Base-by-base conservation (phyloP, 2,888 invertebrate genomes). In the Aphidius colemani region DNA sequence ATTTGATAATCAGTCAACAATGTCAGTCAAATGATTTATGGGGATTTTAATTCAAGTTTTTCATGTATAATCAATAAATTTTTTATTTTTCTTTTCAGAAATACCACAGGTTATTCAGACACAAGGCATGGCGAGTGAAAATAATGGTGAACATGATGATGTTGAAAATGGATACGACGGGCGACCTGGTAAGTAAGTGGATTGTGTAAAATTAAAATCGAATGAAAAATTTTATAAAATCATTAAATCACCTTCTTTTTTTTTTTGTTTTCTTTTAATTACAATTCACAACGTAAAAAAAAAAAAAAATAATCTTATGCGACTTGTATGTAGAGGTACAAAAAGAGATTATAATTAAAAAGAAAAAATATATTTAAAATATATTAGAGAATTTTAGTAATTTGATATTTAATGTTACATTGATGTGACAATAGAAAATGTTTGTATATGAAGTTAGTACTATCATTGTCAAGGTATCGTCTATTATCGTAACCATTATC, bases 141-240 rank as follows among this genome's bases (percentile, higher is more conserved):
- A 82, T 70, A 80, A 78, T 66, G 75, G 76, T 5, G 78, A 80
- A 58, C 73, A 75, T 66, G 77, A 79, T 71, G 83, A 89, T 84
- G 73, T 88, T 83, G 88, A 88, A 82, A 78, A 87, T 83, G 84
- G 87, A 83, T 83, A 88, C 84, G 84, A 87, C 87, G 82, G 85
- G 84, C 79, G 85, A 84, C 88, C 88, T 88, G 91, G 91, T 91
- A 89, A 91, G 91, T 90, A 89, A 89, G 89, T 90, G 67, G 41
- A 65, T 61, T 66, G 63, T 66, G 62, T 66, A 63, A 62, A 64
- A 59, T 59, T 44, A 63, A 50, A 53, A 60, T 53, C 39, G 11
- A 10, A 49, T 18, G 57, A 53, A 53, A 11, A 39, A 44, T 43
- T 60, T 11, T 10, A 40, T 46, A 48, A 18, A 18, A 18, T 18